phyloP scores from a whole-genome alignment of 1,140 invertebrate genomes.

The Habropoda laboriosa region DNA sequence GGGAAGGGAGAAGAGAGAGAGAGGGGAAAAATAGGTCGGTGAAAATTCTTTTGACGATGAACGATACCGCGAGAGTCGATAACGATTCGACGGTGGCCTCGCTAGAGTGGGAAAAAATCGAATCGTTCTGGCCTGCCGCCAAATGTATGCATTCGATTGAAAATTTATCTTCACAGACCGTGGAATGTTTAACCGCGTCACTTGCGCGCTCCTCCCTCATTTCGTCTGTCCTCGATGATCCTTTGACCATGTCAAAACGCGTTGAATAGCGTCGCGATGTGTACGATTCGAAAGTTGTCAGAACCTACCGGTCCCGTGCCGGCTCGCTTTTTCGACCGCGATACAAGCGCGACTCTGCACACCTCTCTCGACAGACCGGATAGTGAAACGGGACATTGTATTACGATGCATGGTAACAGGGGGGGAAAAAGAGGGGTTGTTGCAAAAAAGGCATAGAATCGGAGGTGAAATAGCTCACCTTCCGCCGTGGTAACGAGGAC shows the following conservation, averaged over 20 bases:
- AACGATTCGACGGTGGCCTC: slow-evolving; percentile 9
- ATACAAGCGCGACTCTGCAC: neutral
- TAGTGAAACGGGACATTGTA: no score
- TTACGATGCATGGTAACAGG: neutral
- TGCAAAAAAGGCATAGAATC: neutral
- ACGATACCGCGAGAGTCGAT: neutral
- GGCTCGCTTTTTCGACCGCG: neutral
- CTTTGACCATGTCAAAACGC: neutral
- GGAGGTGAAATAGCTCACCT: slow-evolving; percentile 73
- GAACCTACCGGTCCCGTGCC: neutral
- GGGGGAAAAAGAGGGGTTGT: no score
- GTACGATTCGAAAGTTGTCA: neutral
- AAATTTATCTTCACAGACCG: slow-evolving; percentile 45
- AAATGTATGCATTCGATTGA: slow-evolving; percentile 14
- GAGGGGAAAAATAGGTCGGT: neutral
- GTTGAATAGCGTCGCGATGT: neutral
- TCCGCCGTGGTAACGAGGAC: slow-evolving; percentile 87
- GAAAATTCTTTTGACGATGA: slow-evolving; percentile 24
- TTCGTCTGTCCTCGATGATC: neutral
- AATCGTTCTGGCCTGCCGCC: slow-evolving; percentile 40
- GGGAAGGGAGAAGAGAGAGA: no score
- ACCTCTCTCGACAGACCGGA: no score
- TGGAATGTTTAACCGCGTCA: neutral
- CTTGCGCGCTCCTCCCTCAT: neutral
- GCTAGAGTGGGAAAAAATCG: slow-evolving; percentile 20